A percentile compares a stretch with the other conserved stretches of the same genome.
Conservation (phyloP, 2,113 vertebrate species). For the Ceyx cyanopectus region DNA sequence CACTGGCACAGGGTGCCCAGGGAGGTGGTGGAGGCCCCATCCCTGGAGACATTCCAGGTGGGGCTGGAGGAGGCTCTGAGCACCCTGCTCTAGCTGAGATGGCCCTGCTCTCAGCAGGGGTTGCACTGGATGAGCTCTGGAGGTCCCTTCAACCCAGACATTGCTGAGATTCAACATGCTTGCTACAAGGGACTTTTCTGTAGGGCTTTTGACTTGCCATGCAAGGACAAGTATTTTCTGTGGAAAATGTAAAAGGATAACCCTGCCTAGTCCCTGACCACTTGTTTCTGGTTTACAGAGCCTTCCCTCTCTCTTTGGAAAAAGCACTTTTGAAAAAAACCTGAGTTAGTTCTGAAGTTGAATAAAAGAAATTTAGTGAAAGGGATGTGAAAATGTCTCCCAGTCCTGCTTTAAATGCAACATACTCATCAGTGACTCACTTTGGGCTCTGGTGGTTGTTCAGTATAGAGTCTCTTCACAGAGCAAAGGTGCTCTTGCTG, state of each 20-base stretch:
- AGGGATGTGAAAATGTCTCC: background rate
- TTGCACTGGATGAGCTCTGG: too few species aligned
- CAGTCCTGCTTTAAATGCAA: background rate
- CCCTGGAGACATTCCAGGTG: too few species aligned
- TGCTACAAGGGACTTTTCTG: background rate
- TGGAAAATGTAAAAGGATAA: background rate
- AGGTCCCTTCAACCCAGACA: too few species aligned
- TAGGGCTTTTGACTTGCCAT: background rate
- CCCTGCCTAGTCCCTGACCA: background rate
- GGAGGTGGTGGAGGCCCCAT: too few species aligned
- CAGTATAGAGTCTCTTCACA: background rate
- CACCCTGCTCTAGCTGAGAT: too few species aligned
- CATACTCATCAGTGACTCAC: background rate
- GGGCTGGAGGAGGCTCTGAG: too few species aligned
- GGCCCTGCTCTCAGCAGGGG: too few species aligned
- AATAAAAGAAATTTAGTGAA: background rate
- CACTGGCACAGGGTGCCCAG: too few species aligned
- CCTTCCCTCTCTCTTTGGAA: background rate
- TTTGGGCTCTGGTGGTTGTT: background rate
- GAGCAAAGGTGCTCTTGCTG: slow-evolving; percentile 9
- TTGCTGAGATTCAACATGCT: background rate
- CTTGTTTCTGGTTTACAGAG: background rate
- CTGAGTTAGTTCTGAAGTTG: background rate
- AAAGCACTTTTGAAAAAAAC: background rate
- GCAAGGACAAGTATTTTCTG: background rate